A percentile compares a stretch with the other conserved stretches of the same genome.
Conservation (phyloP, 2,888 invertebrate species). For the Athrips mouffetella region DNA sequence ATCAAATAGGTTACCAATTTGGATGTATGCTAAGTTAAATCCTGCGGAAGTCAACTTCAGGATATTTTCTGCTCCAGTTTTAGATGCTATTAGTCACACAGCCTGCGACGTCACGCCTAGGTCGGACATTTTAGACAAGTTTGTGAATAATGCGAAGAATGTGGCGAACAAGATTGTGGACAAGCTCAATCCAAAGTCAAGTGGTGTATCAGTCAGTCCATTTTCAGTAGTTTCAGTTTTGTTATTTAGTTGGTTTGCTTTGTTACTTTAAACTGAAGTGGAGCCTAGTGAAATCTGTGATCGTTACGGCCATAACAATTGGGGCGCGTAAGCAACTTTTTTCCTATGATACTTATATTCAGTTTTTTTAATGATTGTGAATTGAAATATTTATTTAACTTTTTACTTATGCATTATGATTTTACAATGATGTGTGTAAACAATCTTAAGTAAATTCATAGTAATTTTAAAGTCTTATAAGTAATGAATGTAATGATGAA, state of each 20-base stretch:
- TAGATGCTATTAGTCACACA: constrained; percentile 84
- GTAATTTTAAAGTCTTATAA: too few species aligned
- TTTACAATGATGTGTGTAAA: too few species aligned
- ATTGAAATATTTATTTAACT: background rate
- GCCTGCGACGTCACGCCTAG: constrained; percentile 81
- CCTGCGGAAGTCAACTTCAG: constrained; percentile 83
- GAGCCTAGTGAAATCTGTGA: background rate
- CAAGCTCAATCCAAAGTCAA: constrained; percentile 38
- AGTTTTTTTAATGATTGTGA: background rate
- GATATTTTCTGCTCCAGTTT: constrained; percentile 82
- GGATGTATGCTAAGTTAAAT: constrained; percentile 82
- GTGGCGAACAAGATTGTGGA: constrained; percentile 50
- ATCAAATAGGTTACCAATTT: constrained; percentile 84
- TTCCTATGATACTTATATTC: background rate
- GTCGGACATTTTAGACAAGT: constrained; percentile 75
- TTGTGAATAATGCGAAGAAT: constrained; percentile 72
- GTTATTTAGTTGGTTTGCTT: constrained; percentile 38
- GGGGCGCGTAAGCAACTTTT: background rate
- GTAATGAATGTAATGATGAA: too few species aligned
- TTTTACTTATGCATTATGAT: background rate
- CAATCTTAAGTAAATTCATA: too few species aligned
- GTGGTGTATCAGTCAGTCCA: constrained; percentile 27
- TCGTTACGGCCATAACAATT: constrained; percentile 5
- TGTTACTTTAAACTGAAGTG: background rate
- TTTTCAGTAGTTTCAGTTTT: constrained; percentile 36